A percentile compares a stretch with the other conserved stretches of the same genome.
phyloP scores from a whole-genome alignment of 2,888 invertebrate species.

The Drosophila melanosoma region DNA sequence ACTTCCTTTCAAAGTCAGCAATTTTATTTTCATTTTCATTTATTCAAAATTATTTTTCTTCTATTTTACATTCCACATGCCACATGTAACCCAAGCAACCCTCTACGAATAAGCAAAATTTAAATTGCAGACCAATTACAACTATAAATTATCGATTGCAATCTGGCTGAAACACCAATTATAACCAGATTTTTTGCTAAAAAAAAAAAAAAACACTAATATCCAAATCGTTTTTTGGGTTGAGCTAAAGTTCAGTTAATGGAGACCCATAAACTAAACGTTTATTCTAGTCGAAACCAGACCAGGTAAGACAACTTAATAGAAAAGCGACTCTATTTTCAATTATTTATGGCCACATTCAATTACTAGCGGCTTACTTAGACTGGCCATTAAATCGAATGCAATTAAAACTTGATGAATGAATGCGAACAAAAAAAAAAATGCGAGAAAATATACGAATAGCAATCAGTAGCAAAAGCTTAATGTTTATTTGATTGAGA shows the following conservation, averaged over 20 bases:
- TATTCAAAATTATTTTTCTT: neutral
- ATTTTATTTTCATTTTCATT: neutral
- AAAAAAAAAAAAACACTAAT: no score
- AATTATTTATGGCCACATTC: slow-evolving; percentile 36
- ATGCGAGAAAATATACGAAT: slow-evolving; percentile 3
- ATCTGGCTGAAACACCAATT: neutral
- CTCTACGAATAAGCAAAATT: neutral
- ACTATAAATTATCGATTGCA: neutral
- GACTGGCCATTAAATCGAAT: slow-evolving; percentile 43
- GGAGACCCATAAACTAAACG: neutral
- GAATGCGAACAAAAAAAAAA: slow-evolving; percentile 19
- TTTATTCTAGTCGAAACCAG: neutral
- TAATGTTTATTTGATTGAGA: slow-evolving; percentile 30
- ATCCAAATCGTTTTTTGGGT: neutral
- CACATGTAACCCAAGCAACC: no score
- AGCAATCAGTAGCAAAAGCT: slow-evolving; percentile 1
- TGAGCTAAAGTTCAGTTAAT: neutral
- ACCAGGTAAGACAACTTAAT: slow-evolving; percentile 10
- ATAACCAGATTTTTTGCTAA: no score
- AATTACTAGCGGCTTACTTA: slow-evolving; percentile 33
- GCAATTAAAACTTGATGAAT: slow-evolving; percentile 59
- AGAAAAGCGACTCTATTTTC: slow-evolving; percentile 10
- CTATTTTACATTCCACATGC: neutral
- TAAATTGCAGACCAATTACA: neutral
- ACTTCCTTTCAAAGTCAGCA: neutral